Evolutionary conservation across 2,797 vertebrate genomes (phyloP).

Genomic region (Nothura maculosa): DNA sequence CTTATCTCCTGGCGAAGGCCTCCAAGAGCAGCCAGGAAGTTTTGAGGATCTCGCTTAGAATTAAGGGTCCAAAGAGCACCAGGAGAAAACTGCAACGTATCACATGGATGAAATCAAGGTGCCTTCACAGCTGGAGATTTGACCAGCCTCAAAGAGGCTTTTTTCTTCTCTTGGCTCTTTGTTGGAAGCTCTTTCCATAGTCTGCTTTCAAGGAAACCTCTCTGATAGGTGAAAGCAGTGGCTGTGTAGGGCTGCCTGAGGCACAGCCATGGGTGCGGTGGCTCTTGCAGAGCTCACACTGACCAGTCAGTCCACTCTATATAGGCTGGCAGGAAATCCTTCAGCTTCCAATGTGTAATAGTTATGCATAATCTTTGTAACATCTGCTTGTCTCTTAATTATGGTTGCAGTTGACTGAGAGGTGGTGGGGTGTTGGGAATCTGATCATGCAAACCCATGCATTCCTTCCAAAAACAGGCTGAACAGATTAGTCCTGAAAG

Average conservation of each 20-base stretch:
- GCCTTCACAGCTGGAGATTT: not conserved
- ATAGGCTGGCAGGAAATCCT: not conserved
- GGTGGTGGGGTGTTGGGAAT: not conserved
- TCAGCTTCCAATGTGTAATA: not conserved
- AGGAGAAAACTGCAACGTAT: not conserved
- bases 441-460: not conserved
- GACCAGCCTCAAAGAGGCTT: not conserved
- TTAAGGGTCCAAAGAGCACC: not conserved
- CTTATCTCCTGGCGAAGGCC: not conserved
- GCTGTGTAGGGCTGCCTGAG: accelerated
- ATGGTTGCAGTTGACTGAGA: not conserved
- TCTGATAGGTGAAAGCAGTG: not conserved
- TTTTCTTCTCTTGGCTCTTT: not conserved
- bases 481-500: not conserved
- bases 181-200: not conserved
- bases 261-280: not conserved
- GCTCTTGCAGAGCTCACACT: not conserved
- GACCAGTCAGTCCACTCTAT: not conserved
- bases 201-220: not conserved
- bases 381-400: not conserved
- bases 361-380: not conserved
- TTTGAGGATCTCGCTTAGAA: not conserved
- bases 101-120: not conserved
- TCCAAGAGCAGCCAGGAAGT: not conserved
- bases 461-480: not conserved